Evolutionary conservation across 2,888 invertebrate genomes (phyloP).

Genomic region (Abrostola tripartita): DNA sequence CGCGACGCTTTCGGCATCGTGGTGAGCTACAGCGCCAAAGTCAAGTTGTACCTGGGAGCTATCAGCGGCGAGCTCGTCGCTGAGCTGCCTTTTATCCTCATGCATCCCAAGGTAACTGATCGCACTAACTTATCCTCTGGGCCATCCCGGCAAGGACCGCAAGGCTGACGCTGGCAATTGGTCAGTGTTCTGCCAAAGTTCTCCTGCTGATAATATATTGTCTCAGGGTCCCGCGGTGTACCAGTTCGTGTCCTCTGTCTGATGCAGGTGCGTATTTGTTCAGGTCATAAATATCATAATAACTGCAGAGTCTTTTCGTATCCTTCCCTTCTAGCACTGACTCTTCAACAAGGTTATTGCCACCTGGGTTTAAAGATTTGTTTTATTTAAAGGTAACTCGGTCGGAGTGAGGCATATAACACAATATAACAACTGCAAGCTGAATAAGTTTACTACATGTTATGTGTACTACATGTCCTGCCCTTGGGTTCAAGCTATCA

Average conservation of each 20-base stretch:
- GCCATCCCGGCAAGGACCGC: background rate
- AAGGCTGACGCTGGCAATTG: background rate
- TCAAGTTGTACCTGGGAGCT: conserved; percentile 97
- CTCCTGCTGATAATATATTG: conserved; percentile 2
- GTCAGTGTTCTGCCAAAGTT: background rate
- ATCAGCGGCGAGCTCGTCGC: conserved; percentile 97
- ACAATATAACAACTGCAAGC: too few relatives aligned
- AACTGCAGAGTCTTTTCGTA: too few relatives aligned
- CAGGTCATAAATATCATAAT: too few relatives aligned
- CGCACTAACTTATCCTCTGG: conserved; percentile 5
- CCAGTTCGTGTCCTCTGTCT: conserved; percentile 34
- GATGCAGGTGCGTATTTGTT: conserved; percentile 17
- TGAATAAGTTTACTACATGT: too few relatives aligned
- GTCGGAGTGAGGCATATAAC: too few relatives aligned
- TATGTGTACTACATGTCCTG: too few relatives aligned
- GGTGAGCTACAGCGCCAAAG: conserved; percentile 98
- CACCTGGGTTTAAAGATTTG: too few relatives aligned
- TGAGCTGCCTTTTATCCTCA: conserved; percentile 96
- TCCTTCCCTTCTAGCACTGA: too few relatives aligned
- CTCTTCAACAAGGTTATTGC: too few relatives aligned
- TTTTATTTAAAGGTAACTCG: too few relatives aligned
- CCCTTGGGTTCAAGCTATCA: too few relatives aligned
- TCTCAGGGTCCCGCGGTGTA: conserved; percentile 31
- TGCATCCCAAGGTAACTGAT: conserved; percentile 93
- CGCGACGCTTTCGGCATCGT: conserved; percentile 98